phyloP scores from a whole-genome alignment of 2,888 invertebrate species.

The Petrophora chlorosata region DNA sequence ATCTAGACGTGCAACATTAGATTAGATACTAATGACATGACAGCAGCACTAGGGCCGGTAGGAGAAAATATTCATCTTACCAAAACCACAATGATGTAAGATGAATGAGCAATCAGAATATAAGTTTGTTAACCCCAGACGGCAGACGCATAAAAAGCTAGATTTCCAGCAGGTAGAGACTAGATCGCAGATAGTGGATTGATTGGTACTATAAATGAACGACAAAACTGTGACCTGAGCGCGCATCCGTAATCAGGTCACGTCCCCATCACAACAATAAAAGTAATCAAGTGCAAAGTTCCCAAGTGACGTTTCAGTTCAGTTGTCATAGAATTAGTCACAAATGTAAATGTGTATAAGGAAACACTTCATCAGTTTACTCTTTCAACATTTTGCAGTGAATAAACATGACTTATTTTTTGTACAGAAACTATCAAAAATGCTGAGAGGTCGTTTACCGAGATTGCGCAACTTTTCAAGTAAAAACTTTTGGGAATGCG shows the following conservation, averaged over 20 bases:
- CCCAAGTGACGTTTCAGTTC: constrained; percentile 60
- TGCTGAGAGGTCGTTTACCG: constrained; percentile 37
- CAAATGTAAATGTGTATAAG: constrained; percentile 58
- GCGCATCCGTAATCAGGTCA: constrained; percentile 67
- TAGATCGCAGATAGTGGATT: constrained; percentile 78
- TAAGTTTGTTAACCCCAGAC: constrained; percentile 76
- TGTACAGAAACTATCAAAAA: constrained; percentile 25
- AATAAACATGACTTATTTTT: constrained; percentile 24
- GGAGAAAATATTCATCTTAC: constrained; percentile 63
- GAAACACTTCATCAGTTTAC: constrained; percentile 42
- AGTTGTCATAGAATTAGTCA: constrained; percentile 44
- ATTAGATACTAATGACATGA: constrained; percentile 59
- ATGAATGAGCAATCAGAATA: constrained; percentile 79
- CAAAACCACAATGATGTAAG: constrained; percentile 79
- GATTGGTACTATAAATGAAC: constrained; percentile 78
- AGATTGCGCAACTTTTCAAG: constrained; percentile 43
- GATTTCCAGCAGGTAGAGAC: constrained; percentile 74
- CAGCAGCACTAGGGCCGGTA: constrained; percentile 51
- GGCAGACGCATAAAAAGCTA: constrained; percentile 81
- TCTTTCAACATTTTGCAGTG: constrained; percentile 26
- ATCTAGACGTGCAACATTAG: constrained; percentile 48
- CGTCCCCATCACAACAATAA: constrained; percentile 65
- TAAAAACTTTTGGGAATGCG: constrained; percentile 48
- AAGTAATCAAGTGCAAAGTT: constrained; percentile 59
- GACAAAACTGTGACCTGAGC: constrained; percentile 66